phyloP scores from a whole-genome alignment of 2,797 vertebrate species.

The Anguilla pacifica region DNA sequence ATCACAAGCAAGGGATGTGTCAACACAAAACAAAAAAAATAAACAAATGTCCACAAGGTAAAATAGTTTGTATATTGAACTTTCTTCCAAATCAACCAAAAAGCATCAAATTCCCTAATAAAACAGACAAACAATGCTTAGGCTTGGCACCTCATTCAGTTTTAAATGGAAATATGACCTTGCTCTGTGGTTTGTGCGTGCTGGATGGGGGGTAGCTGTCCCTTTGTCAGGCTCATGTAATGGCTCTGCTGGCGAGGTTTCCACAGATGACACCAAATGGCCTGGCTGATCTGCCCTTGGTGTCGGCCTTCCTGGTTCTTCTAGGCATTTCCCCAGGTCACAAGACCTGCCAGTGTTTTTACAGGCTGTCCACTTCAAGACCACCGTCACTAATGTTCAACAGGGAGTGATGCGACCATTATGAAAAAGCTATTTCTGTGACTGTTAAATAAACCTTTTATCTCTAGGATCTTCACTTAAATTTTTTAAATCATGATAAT shows the following conservation, averaged over 20 bases:
- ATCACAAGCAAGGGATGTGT: neutral
- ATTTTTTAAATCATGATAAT: neutral
- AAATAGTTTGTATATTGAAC: neutral
- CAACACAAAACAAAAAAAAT: neutral
- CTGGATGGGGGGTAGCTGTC: neutral
- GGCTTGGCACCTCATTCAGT: conserved; percentile 2
- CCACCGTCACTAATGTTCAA: neutral
- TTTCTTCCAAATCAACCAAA: neutral
- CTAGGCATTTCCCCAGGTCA: neutral
- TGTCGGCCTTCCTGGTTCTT: neutral
- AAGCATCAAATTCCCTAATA: neutral
- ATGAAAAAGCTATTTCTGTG: neutral
- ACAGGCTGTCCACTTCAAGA: neutral
- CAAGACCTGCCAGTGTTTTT: neutral
- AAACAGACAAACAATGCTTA: neutral
- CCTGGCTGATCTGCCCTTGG: neutral
- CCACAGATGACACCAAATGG: neutral
- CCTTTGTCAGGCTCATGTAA: neutral
- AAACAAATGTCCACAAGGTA: neutral
- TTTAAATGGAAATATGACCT: neutral
- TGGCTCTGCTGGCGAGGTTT: neutral
- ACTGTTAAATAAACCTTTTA: neutral
- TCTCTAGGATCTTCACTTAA: neutral
- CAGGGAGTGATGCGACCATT: neutral
- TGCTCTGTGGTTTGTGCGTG: neutral